Evolutionary conservation across 2,888 invertebrate genomes (phyloP).

Genomic region (Diogma glabrata): DNA sequence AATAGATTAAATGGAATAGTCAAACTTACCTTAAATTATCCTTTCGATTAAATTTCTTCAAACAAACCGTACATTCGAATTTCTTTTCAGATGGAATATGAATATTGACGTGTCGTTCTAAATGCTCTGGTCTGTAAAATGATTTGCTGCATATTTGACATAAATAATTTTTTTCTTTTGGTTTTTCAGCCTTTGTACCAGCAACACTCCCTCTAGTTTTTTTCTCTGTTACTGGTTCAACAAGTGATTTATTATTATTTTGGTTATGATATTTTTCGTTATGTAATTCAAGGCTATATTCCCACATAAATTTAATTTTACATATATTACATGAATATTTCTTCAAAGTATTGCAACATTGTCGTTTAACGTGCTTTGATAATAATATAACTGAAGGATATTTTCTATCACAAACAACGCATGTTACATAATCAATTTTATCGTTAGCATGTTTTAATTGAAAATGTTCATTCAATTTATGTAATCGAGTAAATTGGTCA

Average conservation of each 20-base stretch:
- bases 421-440: conserved; percentile 43
- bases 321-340: conserved; percentile 28
- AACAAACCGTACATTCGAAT: conserved; percentile 45
- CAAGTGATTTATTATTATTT: neutral
- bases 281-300: conserved; percentile 28
- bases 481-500: conserved; percentile 26
- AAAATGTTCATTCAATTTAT: conserved; percentile 30
- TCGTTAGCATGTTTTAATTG: conserved; percentile 27
- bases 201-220: conserved; percentile 18
- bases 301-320: conserved; percentile 33
- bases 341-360: conserved; percentile 27
- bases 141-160: conserved; percentile 52
- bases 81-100: conserved; percentile 44
- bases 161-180: conserved; percentile 36
- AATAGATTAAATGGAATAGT: no score
- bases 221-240: conserved; percentile 1
- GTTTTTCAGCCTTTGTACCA: conserved; percentile 24
- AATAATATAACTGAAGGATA: conserved; percentile 42
- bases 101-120: conserved; percentile 51
- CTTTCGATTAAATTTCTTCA: conserved; percentile 45
- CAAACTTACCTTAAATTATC: conserved; percentile 48
- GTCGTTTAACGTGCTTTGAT: conserved; percentile 40
- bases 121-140: conserved; percentile 51
- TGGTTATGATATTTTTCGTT: conserved; percentile 21
- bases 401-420: conserved; percentile 41